These are phyloP conservation scores for Ceratina australensis DNA, from an alignment of 1,140 invertebrate genomes.

Conservation along the genomic window DNA sequence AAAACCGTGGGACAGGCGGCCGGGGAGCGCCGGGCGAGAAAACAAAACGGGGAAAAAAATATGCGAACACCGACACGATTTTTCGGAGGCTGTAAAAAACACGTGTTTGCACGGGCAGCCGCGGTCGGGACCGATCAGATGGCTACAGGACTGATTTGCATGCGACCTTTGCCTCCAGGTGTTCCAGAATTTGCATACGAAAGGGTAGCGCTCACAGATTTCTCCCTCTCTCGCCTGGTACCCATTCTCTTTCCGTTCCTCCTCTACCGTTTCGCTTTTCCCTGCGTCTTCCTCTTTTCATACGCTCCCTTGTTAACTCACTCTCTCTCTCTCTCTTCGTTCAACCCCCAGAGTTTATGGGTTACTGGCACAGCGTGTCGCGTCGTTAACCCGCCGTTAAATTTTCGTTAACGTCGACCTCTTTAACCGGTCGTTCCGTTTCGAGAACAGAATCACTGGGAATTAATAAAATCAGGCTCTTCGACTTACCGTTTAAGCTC, in stretches of 20 bases:
- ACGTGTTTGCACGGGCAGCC: conserved; percentile 48
- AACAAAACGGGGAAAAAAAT: not conserved
- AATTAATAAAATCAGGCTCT: not conserved
- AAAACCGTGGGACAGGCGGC: conserved; percentile 6
- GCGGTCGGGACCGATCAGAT: conserved; percentile 60
- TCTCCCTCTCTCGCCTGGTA: conserved; percentile 40
- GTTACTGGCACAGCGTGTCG: conserved; percentile 71
- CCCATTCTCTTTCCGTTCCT: conserved; percentile 32
- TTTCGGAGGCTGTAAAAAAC: conserved; percentile 59
- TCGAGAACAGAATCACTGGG: not conserved
- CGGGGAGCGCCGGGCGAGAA: not conserved
- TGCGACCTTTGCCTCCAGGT: conserved; percentile 76
- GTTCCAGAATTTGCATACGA: conserved; percentile 77
- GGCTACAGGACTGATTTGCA: conserved; percentile 73
- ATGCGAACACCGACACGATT: conserved; percentile 48
- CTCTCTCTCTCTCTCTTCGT: conserved; percentile 43
- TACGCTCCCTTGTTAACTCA: conserved; percentile 25
- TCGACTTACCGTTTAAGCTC: not conserved
- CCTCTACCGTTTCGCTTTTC: conserved; percentile 41
- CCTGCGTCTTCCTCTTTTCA: conserved; percentile 39
- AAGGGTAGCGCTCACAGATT: conserved; percentile 72
- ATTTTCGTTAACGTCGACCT: conserved; percentile 61
- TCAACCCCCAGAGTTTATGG: conserved; percentile 68
- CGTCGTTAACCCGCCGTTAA: conserved; percentile 68
- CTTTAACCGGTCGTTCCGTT: conserved; percentile 12